These are phyloP conservation scores for Plectrocnemia conspersa DNA, from an alignment of 1,140 invertebrate genomes.

Conservation along the genomic window DNA sequence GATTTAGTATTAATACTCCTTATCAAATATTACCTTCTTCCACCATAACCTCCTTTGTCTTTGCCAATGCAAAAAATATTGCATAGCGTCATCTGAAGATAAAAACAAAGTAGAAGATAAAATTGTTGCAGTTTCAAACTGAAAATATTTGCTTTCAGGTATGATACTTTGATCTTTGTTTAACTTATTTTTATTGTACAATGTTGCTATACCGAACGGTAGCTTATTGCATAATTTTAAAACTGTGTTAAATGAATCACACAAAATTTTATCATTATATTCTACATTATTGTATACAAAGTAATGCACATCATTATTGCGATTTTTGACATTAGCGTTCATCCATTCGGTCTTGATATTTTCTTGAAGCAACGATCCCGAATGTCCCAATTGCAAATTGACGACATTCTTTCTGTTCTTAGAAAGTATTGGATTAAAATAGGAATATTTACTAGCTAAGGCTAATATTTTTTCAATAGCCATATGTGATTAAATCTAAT, in stretches of 20 bases:
- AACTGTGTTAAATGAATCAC: conserved; percentile 40
- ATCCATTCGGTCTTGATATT: conserved; percentile 59
- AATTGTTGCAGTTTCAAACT: conserved; percentile 2
- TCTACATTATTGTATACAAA: conserved; percentile 31
- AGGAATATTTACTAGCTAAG: conserved; percentile 41
- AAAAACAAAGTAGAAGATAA: conserved; percentile 39
- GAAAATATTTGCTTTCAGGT: conserved; percentile 29
- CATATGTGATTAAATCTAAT: conserved; percentile 26
- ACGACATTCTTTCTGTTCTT: conserved; percentile 39
- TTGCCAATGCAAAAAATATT: conserved; percentile 65
- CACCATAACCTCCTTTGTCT: conserved; percentile 75
- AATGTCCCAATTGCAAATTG: conserved; percentile 45
- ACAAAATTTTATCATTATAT: conserved; percentile 33
- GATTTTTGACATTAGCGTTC: conserved; percentile 49
- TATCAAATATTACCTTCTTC: conserved; percentile 56
- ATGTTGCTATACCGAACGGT: conserved; percentile 49
- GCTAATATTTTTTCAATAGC: conserved; percentile 41
- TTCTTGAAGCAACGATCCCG: conserved; percentile 50
- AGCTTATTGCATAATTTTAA: conserved; percentile 38
- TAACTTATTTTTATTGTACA: conserved; percentile 37
- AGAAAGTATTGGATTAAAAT: conserved; percentile 38
- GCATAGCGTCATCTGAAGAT: conserved; percentile 44
- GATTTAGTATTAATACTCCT: conserved; percentile 42
- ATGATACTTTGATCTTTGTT: conserved; percentile 36
- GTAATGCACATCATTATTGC: conserved; percentile 51